Percentiles rank a stretch among this genome's conserved stretches.
phyloP scores from a whole-genome alignment of 2,888 invertebrate genomes.

The Neocrepidodera transversa region DNA sequence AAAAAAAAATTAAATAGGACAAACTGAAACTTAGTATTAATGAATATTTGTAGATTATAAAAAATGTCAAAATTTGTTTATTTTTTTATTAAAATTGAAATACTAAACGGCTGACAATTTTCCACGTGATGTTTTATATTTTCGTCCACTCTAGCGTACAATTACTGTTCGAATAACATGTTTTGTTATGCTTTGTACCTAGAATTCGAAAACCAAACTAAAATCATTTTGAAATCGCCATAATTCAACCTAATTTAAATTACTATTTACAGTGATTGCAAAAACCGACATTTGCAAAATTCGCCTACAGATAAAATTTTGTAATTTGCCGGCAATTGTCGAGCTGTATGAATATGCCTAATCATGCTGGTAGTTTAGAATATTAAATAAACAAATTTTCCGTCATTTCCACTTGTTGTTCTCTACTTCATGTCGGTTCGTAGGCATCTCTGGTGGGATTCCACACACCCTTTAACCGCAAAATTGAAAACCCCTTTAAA shows the following conservation, averaged over 20 bases:
- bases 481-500: constrained; percentile 20
- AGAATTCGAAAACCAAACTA: constrained; percentile 3
- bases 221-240: constrained; percentile 1
- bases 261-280: constrained; percentile 9
- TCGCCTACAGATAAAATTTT: not conserved
- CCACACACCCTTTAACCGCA: constrained; percentile 2
- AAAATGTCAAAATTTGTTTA: too few relatives aligned
- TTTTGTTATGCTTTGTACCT: not conserved
- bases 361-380: too few relatives aligned
- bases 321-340: not conserved
- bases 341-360: not conserved
- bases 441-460: not conserved
- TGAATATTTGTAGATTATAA: too few relatives aligned
- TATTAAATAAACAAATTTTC: too few relatives aligned
- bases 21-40: too few relatives aligned
- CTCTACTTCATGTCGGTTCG: too few relatives aligned
- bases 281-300: constrained; percentile 7
- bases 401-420: too few relatives aligned
- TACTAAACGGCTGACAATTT: too few relatives aligned
- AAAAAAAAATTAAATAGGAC: too few relatives aligned
- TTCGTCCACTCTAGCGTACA: too few relatives aligned
- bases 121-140: too few relatives aligned
- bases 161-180: constrained; percentile 1
- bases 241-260: constrained; percentile 13
- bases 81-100: too few relatives aligned